Evolutionary conservation across 2,888 invertebrate genomes (phyloP).

Genomic region (Drosophila helvetica): DNA sequence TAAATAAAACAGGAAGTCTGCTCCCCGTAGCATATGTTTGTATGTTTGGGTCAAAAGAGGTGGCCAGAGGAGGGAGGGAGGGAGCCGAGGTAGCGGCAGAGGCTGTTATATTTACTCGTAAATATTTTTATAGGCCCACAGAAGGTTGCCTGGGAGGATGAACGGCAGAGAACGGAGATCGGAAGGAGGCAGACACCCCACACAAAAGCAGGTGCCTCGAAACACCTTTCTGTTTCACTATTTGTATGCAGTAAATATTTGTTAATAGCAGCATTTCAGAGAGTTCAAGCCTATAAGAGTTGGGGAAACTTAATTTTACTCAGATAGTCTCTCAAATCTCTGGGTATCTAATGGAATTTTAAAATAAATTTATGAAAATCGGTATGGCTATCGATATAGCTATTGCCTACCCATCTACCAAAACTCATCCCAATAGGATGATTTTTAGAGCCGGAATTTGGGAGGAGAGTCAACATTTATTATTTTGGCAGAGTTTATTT

Average conservation of each 20-base stretch:
- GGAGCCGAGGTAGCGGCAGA: slow-evolving; percentile 24
- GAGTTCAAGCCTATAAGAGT: background rate
- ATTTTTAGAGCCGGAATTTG: no score
- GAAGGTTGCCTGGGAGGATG: slow-evolving; percentile 25
- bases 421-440: no score
- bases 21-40: slow-evolving; percentile 66
- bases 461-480: no score
- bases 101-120: slow-evolving; percentile 73
- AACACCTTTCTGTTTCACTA: slow-evolving; percentile 7
- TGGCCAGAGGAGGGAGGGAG: slow-evolving; percentile 4
- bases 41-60: slow-evolving; percentile 36
- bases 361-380: no score
- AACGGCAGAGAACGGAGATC: slow-evolving; percentile 16
- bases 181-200: slow-evolving; percentile 10
- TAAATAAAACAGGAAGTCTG: slow-evolving; percentile 56
- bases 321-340: no score
- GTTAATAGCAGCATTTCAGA: background rate
- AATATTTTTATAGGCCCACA: slow-evolving; percentile 77
- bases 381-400: no score
- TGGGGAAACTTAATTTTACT: background rate
- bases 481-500: no score
- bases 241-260: background rate
- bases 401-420: no score
- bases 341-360: no score
- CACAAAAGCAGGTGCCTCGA: slow-evolving; percentile 22